Evolutionary conservation across 2,888 invertebrate genomes (phyloP).

Genomic region (Beris chalybata): DNA sequence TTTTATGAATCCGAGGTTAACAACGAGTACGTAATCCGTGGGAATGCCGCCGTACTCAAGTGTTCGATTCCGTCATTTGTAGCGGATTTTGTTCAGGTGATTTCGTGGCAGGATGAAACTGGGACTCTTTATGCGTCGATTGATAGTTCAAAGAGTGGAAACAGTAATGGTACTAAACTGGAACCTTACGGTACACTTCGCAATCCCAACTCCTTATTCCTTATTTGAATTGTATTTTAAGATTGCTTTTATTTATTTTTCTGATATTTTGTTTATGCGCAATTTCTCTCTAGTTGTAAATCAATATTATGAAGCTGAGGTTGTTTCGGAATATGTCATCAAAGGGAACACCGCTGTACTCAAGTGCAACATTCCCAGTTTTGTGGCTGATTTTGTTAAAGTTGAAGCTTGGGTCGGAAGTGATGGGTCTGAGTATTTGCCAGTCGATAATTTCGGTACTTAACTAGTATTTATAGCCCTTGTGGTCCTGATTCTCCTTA

Average conservation of each 20-base stretch:
- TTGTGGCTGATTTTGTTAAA: slow-evolving; percentile 87
- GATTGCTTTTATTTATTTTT: slow-evolving; percentile 20
- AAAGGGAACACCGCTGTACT: slow-evolving; percentile 84
- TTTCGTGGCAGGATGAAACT: slow-evolving; percentile 69
- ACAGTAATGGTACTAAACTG: slow-evolving; percentile 21
- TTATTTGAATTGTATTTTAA: slow-evolving; percentile 9
- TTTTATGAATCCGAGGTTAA: slow-evolving; percentile 72
- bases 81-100: slow-evolving; percentile 71
- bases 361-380: slow-evolving; percentile 87
- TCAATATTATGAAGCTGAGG: slow-evolving; percentile 86
- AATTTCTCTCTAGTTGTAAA: slow-evolving; percentile 68
- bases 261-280: slow-evolving; percentile 8
- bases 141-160: slow-evolving; percentile 47
- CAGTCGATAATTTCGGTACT: slow-evolving; percentile 71
- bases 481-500: not conserved
- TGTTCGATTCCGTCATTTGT: slow-evolving; percentile 77
- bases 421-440: slow-evolving; percentile 70
- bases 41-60: slow-evolving; percentile 72
- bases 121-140: slow-evolving; percentile 52
- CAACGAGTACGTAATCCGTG: slow-evolving; percentile 73
- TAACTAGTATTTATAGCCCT: not conserved
- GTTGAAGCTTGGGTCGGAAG: slow-evolving; percentile 80
- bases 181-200: not conserved
- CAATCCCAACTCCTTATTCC: slow-evolving; percentile 10
- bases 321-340: slow-evolving; percentile 87